Base-by-base conservation (phyloP, 1,140 invertebrate species). In the Aphelinus certus region DNA sequence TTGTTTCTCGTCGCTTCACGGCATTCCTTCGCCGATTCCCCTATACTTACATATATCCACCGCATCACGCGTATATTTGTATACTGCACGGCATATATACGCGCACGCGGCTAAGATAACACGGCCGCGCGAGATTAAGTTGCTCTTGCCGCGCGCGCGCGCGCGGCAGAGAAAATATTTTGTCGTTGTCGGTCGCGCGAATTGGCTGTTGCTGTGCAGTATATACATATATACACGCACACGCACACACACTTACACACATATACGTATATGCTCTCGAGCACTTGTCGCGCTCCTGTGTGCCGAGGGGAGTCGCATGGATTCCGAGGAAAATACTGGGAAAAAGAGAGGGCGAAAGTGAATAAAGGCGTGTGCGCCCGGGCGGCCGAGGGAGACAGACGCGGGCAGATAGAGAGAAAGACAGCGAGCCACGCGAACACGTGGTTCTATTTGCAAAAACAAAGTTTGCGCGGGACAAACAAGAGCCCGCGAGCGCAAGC, bases 401-500 rank as follows among this genome's bases (percentile, higher is more conserved):
- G 26, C 26, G 26, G 26, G 26, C 26, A 26, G 26, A 26, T 26
- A 26, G 26, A 26, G 26, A 26, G 26, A 26, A 26, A 26, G 26
- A 26, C 26, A 26, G 26, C 71, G 79, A 79, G 75, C 78, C 74
- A 73, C 79, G 78, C 60, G 45, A 83, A 84, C 82, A 82, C 82
- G 82, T 82, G 80, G 81, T 83, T 85, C 82, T 84, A 84, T 85
- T 84, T 85, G 83, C 80, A 84, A 85, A 84, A 84, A 84, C 82
- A 84, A 84, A 84, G 83, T 85, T 85, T 85, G 80, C 83, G 77
- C 82, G 83, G 81, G 82, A 84, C 84, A 85, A 85, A 85, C 83
- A 85, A 80, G 76, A 74, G 79, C 79, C 51, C 9, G 61, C 2
- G 51, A 3, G 6, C 3, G 26, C 26, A 26, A 57, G 55, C 63